phyloP scores from a whole-genome alignment of 2,888 invertebrate species.

The Polyploca ridens region DNA sequence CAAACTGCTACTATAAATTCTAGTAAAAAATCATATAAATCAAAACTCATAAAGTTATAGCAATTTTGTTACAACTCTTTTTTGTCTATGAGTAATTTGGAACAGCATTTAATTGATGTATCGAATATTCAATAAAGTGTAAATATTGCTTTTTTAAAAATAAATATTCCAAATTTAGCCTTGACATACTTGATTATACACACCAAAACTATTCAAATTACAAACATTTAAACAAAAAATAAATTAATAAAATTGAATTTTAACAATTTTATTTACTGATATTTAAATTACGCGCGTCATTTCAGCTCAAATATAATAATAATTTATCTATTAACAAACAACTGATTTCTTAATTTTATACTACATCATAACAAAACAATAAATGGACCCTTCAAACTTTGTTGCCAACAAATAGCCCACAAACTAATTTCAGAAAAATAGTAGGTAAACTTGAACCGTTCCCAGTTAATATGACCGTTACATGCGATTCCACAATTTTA shows the following conservation, averaged over 20 bases:
- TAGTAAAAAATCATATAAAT: too few relatives aligned
- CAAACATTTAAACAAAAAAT: not conserved
- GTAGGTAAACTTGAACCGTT: slow-evolving; percentile 69
- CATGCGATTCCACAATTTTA: slow-evolving; percentile 82
- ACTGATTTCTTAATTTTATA: slow-evolving; percentile 1
- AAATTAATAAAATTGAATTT: not conserved
- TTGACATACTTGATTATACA: not conserved
- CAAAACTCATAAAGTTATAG: too few relatives aligned
- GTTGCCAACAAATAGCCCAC: slow-evolving; percentile 57
- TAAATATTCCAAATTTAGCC: not conserved
- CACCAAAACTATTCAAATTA: not conserved
- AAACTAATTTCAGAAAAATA: slow-evolving; percentile 65
- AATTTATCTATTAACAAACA: not conserved
- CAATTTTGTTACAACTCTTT: not conserved
- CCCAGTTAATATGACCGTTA: slow-evolving; percentile 77
- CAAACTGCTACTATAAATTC: too few relatives aligned
- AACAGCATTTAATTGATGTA: not conserved
- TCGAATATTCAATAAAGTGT: not conserved
- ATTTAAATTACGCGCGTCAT: not conserved
- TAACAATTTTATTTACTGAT: not conserved
- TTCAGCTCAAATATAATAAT: not conserved
- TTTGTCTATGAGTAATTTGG: not conserved
- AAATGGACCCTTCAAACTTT: slow-evolving; percentile 48
- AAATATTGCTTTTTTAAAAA: not conserved
- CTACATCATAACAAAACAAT: slow-evolving; percentile 18